Evolutionary conservation across 2,888 invertebrate genomes (phyloP), one percentile per base, ranked within the genome.

Genomic region (Oscheius onirici): DNA sequence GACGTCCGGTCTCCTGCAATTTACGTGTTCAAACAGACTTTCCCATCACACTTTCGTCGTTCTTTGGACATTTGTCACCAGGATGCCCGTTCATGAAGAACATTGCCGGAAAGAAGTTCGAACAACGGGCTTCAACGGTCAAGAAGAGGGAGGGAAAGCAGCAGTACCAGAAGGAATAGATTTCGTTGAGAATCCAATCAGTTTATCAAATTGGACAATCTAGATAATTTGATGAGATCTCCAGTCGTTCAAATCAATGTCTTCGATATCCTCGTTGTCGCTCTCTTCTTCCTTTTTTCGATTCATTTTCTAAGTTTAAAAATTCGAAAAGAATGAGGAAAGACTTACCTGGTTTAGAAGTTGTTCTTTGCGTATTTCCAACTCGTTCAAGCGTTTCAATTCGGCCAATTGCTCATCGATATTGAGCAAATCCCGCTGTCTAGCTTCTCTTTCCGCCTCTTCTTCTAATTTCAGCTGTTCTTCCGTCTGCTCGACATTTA

Each of bases 341-440:
- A 2, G 43, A 17, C 20, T 11, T 22, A 73, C 79, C 69, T 69
- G 58, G 51, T 61, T 69, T 49, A 79, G 22, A 17, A 77, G 44
- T 41, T 76, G 72, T 49, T 79, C 79, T 49, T 79, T 79, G 34
- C 74, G 69, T 46, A 75, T 79, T 54, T 81, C 81, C 71, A 81
- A 51, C 28, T 80, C 78, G 60, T 81, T 81, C 63, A 82, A 55
- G n/a, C 73, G 69, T 24, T 72, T 75, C 44, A 75, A 55, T 28
- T 74, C 73, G 6, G 63, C 75, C 76, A 82, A 77, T 55, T 82
- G 81, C 46, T 82, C 79, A 58, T 82, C 81, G 26, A 82, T 82
- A 24, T 76, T 67, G 20, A 72, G 75, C 10, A 82, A 41, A 49
- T 80, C 79, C 17, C 71, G 65, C 66, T 43, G 17, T 15, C 65